phyloP scores from a whole-genome alignment of 1,140 invertebrate genomes.

The Pteromalus puparum region DNA sequence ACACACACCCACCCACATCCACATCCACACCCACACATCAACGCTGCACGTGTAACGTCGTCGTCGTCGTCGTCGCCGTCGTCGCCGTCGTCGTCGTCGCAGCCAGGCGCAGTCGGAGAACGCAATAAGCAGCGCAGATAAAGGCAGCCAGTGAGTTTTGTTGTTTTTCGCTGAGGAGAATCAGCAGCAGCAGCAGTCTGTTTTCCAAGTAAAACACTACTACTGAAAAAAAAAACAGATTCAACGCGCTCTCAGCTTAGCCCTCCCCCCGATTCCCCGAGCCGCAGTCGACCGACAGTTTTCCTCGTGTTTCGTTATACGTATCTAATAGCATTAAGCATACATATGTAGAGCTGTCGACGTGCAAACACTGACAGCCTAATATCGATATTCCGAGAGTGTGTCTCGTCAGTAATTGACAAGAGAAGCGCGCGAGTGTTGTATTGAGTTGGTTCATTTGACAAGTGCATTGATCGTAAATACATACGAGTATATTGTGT shows the following conservation, averaged over 20 bases:
- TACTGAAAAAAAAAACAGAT: neutral
- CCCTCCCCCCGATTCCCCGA: neutral
- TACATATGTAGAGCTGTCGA: neutral
- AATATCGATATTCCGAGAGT: neutral
- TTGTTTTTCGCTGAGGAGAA: neutral
- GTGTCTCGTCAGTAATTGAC: conserved; percentile 16
- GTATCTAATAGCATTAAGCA: neutral
- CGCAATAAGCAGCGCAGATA: neutral
- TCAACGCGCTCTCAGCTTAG: neutral
- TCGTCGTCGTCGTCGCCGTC: neutral
- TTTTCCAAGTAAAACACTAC: neutral
- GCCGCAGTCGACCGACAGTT: neutral
- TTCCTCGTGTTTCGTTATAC: neutral
- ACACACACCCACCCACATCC: neutral
- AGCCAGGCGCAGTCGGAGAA: neutral
- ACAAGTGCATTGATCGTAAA: conserved; percentile 40
- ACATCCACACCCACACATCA: neutral
- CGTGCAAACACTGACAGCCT: neutral
- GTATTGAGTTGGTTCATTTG: conserved; percentile 31
- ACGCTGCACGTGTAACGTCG: neutral
- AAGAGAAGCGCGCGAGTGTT: conserved; percentile 36
- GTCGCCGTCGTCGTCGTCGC: neutral
- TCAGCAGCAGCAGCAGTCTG: neutral
- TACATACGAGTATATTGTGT: conserved; percentile 14
- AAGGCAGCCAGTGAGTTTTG: neutral